Evolutionary conservation across 2,888 invertebrate genomes (phyloP).

Genomic region (Eurois occulta): DNA sequence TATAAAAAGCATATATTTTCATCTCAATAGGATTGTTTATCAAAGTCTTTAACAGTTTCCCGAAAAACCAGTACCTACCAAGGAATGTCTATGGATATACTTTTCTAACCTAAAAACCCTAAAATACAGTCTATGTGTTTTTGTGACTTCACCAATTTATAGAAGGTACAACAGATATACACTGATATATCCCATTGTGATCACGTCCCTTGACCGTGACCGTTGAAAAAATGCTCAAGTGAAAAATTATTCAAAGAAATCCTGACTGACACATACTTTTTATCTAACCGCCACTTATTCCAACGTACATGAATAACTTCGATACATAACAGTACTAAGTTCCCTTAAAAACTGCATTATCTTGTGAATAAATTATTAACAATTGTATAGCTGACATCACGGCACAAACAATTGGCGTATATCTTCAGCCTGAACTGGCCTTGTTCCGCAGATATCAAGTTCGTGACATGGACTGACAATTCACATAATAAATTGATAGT

Average conservation of each 20-base stretch:
- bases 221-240: accelerated
- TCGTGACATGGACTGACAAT: conserved; percentile 56
- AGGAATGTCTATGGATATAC: background rate
- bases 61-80: background rate
- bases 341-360: conserved; percentile 25
- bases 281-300: background rate
- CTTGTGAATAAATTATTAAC: conserved; percentile 45
- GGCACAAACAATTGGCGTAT: conserved; percentile 35
- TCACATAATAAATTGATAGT: conserved; percentile 37
- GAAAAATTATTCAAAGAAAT: background rate
- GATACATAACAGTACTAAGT: background rate
- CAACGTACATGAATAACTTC: conserved; percentile 6
- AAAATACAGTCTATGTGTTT: background rate
- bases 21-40: background rate
- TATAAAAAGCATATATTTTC: background rate
- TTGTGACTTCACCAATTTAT: too few species aligned
- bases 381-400: conserved; percentile 44
- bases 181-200: background rate
- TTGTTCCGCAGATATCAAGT: conserved; percentile 55
- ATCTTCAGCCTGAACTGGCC: conserved; percentile 52
- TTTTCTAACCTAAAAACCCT: background rate
- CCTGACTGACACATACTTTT: background rate
- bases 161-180: too few species aligned
- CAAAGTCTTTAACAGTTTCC: background rate
- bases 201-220: too few species aligned